Base-by-base conservation (phyloP, 2,888 invertebrate species). In the Cerceris rybyensis region DNA sequence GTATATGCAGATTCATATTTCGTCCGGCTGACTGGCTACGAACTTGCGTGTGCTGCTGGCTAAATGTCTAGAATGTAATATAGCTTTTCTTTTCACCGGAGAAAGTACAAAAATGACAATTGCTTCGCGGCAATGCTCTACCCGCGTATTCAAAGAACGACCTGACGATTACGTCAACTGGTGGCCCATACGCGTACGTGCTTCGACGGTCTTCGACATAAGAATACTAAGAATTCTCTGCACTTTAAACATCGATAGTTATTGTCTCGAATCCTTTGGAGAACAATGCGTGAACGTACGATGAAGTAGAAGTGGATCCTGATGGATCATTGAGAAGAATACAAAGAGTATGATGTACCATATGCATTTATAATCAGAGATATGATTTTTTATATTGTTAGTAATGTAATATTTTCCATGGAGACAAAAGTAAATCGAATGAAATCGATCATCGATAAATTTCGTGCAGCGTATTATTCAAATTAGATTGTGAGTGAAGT, bases 51-150 rank as follows among this genome's bases (percentile, higher is more conserved):
- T 39, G 43, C 43, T 11, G 28, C 41, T 8, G 50, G 0, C 17
- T 50, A 65, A 57, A 66, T 57, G 61, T n/a, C 57, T 61, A 49
- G 46, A 60, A 46, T 41, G 17, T 41, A 64, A 60, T 54, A 50
- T 61, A 61, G 43, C 68, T 76, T 75, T 75, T 83, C 74, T 77
- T 80, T 70, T 73, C 70, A 54, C 39, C 28, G 78, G 87, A 84
- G 85, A 88, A 88, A 88, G 86, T 87, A 78, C 55, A 81, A 81
- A 84, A 82, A 82, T 81, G 83, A 84, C 81, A 85, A 85, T 86
- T 85, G 81, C 76, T 81, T 82, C 71, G 73, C 70, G 65, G 60
- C 69, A 67, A n/a, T 42, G 28, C 70, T 28, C 49, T 75, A 63
- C 70, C 71, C 55, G 71, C 64, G 46, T 55, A 50, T 65, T 64